Evolutionary conservation across 37 sponge, comb jelly and placozoan genomes (phyloP).

Genomic region (Dysidea cf. avara): DNA sequence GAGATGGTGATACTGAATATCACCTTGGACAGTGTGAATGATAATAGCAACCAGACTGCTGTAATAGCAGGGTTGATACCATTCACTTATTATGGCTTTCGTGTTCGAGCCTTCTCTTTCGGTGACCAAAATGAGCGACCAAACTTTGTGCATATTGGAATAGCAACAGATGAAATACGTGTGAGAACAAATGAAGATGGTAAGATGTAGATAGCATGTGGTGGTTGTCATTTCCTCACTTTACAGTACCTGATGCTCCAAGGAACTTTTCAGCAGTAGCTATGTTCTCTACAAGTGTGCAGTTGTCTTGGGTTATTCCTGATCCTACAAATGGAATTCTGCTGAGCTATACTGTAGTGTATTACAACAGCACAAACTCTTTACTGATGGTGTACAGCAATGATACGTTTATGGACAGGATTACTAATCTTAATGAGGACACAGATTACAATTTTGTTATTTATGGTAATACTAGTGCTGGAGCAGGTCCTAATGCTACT

Average conservation of each 20-base stretch:
- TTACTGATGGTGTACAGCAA: no score
- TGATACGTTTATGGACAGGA: no score
- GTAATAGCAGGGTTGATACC: constrained; percentile 13
- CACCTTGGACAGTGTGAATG: constrained; percentile 21
- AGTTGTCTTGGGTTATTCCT: constrained; percentile 19
- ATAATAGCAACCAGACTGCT: constrained; percentile 12
- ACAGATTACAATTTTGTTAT: no score
- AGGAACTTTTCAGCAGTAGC: not conserved
- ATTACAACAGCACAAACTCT: no score
- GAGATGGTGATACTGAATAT: not conserved
- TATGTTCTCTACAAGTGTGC: constrained; percentile 14
- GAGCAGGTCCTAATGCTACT: no score
- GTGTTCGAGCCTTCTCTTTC: constrained; percentile 31
- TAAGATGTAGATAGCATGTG: not conserved
- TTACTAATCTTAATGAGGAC: no score
- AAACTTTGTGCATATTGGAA: not conserved
- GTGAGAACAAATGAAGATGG: constrained; percentile 25
- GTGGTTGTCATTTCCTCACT: not conserved
- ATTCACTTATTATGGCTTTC: constrained; percentile 29
- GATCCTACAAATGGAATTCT: constrained; percentile 3
- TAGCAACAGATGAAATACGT: not conserved
- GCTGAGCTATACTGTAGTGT: no score
- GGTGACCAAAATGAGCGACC: not conserved
- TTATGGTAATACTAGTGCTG: no score
- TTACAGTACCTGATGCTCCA: constrained; percentile 27